Evolutionary conservation across 2,888 invertebrate species (phyloP), one percentile per base, ranked within the genome.

Genomic region (Bhutanitis thaidina): DNA sequence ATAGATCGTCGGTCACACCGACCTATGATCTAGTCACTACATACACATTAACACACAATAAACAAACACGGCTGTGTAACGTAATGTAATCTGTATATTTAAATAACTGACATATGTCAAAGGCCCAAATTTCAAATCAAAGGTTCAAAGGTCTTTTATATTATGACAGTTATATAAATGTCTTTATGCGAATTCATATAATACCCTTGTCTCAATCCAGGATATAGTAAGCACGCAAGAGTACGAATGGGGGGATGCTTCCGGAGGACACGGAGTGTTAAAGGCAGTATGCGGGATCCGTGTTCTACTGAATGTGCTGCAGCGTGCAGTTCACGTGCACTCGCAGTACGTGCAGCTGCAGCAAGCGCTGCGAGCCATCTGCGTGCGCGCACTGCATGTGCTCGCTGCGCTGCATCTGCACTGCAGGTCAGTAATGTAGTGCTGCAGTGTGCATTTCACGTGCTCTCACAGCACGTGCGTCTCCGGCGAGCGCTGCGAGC

Each of bases 231-330:
- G 64, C 10, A 69, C 72, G 0, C 71, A 67, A 0, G 62, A 68
- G 0, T 52, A 65, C 52, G 69, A 71, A 13, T 84, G 82, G 81
- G 72, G 72, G 8, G 79, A 74, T 54, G 13, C 44, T 0, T 53
- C 57, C 0, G 71, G 73, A 4, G 83, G 80, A 9, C 67, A 67
- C 20, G 73, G 69, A 20, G 71, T 81, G 36, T 10, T 69, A 12
- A 60, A 61, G 35, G 60, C 49, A 36, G 41, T 49, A 43, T 56
- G 57, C 56, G 73, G 61, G 30, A 54, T 15, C 49, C 58, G 54
- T 43, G 60, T 43, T 57, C 56, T 47, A 36, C 34, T 58, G 27
- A 49, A 14, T 50, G 61, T 53, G 35, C 51, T 54, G 47, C 47
- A 20, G 61, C 60, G 56, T 36, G 69, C 55, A 27, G 45, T 29